phyloP scores from a whole-genome alignment of 2,113 vertebrate species.

The Mirounga angustirostris region DNA sequence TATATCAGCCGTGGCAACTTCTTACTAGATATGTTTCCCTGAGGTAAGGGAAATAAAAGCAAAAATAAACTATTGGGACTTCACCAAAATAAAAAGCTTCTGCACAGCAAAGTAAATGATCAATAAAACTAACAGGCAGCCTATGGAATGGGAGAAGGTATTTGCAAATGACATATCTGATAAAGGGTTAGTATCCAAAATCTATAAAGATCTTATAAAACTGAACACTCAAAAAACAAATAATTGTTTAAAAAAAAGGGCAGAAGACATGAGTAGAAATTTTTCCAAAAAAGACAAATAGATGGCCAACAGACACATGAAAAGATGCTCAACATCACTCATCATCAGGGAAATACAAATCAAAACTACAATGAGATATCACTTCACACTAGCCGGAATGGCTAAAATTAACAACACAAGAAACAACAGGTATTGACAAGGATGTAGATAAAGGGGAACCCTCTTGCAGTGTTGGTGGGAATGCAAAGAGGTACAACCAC shows the following conservation, averaged over 20 bases:
- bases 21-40: not conserved
- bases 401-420: not conserved
- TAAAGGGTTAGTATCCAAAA: not conserved
- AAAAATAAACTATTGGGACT: not conserved
- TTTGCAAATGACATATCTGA: not conserved
- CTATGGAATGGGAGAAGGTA: not conserved
- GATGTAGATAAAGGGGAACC: not conserved
- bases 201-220: not conserved
- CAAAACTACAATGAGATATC: not conserved
- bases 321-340: not conserved
- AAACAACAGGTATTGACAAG: not conserved
- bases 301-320: not conserved
- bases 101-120: not conserved
- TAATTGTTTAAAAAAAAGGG: not conserved
- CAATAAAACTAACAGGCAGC: not conserved
- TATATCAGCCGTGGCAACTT: not conserved
- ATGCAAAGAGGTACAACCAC: not conserved
- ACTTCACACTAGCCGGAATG: not conserved
- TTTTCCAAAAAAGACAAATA: not conserved
- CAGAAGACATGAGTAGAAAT: not conserved
- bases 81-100: not conserved
- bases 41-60: not conserved
- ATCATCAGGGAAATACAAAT: not conserved
- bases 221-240: not conserved
- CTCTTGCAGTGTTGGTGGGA: not conserved